Conservation (phyloP, 2,888 invertebrate species). For the Craniophora ligustri region DNA sequence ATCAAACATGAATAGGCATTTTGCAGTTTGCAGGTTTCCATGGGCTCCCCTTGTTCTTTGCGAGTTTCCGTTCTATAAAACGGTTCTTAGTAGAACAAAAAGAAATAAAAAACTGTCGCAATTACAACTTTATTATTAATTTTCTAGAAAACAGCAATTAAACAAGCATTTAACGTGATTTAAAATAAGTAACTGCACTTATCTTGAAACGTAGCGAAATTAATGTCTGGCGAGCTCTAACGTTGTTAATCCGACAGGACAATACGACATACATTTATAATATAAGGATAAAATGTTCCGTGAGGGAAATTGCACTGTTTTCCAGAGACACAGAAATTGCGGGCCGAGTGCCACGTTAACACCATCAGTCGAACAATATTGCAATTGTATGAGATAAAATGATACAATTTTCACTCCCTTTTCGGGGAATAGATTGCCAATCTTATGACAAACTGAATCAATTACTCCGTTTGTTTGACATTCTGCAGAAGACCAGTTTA, state of each 20-base stretch:
- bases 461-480: constrained; percentile 2
- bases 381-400: constrained; percentile 60
- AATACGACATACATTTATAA: constrained; percentile 46
- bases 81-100: too few species aligned
- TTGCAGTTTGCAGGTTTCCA: constrained; percentile 45
- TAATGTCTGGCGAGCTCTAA: constrained; percentile 62
- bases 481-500: neutral
- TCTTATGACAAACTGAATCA: constrained; percentile 33
- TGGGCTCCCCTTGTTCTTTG: neutral
- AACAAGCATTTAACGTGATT: constrained; percentile 31
- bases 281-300: constrained; percentile 67
- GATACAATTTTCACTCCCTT: constrained; percentile 57
- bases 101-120: too few species aligned
- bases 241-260: constrained; percentile 68
- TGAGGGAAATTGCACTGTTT: constrained; percentile 71
- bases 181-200: constrained; percentile 29
- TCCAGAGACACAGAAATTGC: constrained; percentile 65
- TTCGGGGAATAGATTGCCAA: constrained; percentile 39
- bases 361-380: constrained; percentile 65
- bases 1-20: constrained; percentile 53
- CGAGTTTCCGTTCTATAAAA: too few species aligned
- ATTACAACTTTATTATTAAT: too few species aligned
- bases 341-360: constrained; percentile 60
- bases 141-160: too few species aligned
- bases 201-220: constrained; percentile 55